Percentiles rank a stretch among this genome's conserved stretches.
Conservation (phyloP, 2,113 vertebrate genomes). For the Hipposideros armiger region DNA sequence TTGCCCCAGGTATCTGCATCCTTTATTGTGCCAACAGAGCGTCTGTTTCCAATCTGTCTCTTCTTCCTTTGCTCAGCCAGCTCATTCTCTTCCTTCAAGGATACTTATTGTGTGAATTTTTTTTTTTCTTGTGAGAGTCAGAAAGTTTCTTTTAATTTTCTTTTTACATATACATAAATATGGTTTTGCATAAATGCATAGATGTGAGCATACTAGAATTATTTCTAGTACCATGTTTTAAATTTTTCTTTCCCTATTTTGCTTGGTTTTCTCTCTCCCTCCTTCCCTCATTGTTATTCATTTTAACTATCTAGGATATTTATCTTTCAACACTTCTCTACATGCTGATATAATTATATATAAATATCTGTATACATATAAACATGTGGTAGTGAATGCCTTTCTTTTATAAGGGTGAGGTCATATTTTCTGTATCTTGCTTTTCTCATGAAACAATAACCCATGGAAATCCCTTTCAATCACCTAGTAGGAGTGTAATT, state of each 20-base stretch:
- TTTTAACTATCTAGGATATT: background rate
- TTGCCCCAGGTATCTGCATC: background rate
- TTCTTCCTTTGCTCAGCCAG: background rate
- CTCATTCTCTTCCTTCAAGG: background rate
- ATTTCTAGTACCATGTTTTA: background rate
- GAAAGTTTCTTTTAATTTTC: background rate
- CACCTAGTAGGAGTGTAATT: background rate
- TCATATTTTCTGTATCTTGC: background rate
- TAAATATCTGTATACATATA: background rate
- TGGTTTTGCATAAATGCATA: background rate
- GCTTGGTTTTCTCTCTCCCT: background rate
- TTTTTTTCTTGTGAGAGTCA: background rate
- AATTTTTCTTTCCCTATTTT: background rate
- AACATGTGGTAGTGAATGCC: background rate
- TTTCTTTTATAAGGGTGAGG: constrained; percentile 36
- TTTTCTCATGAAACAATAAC: constrained; percentile 37
- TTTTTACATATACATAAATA: background rate
- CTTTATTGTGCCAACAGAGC: background rate
- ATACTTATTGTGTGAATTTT: background rate
- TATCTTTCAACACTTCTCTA: background rate
- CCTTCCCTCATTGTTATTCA: background rate
- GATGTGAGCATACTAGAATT: background rate
- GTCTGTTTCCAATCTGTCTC: background rate
- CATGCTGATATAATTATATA: background rate
- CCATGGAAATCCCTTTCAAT: background rate